A percentile compares a stretch with the other conserved stretches of the same genome.
Evolutionary conservation across 1,140 invertebrate species (phyloP).

Genomic region (Musca vetustissima): DNA sequence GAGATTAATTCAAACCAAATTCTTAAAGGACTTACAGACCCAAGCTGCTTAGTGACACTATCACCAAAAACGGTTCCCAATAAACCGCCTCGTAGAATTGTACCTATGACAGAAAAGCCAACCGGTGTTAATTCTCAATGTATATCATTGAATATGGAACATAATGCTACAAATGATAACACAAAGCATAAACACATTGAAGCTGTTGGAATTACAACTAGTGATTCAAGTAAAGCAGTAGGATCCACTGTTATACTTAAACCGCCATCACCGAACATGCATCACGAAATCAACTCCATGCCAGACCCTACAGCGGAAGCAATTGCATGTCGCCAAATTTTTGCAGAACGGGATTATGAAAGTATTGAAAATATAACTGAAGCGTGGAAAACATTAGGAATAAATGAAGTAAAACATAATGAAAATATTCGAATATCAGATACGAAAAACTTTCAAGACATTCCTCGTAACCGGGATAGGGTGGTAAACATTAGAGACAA

Average conservation of each 20-base stretch:
- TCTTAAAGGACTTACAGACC: conserved; percentile 31
- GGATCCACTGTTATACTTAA: conserved; percentile 45
- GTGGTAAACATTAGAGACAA: conserved; percentile 27
- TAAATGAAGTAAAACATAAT: conserved; percentile 68
- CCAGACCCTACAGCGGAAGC: background rate
- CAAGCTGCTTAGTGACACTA: conserved; percentile 17
- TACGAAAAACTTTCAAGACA: conserved; percentile 37
- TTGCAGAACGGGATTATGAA: conserved; percentile 47
- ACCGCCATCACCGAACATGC: conserved; percentile 36
- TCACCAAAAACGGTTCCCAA: conserved; percentile 46
- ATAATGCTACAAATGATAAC: conserved; percentile 46
- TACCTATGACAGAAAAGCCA: conserved; percentile 25
- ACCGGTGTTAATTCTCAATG: conserved; percentile 27
- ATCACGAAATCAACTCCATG: background rate
- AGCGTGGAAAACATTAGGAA: conserved; percentile 75
- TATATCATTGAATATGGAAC: conserved; percentile 26
- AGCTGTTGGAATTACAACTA: conserved; percentile 51
- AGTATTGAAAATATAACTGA: conserved; percentile 60
- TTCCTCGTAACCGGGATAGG: too few species aligned
- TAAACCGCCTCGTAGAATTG: conserved; percentile 50
- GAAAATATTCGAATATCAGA: conserved; percentile 7
- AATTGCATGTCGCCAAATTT: conserved; percentile 27
- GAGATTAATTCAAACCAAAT: conserved; percentile 39
- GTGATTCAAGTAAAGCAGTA: conserved; percentile 35
- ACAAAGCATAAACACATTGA: conserved; percentile 52